phyloP scores from a whole-genome alignment of 2,888 invertebrate species.

The Bruchidius siliquastri region DNA sequence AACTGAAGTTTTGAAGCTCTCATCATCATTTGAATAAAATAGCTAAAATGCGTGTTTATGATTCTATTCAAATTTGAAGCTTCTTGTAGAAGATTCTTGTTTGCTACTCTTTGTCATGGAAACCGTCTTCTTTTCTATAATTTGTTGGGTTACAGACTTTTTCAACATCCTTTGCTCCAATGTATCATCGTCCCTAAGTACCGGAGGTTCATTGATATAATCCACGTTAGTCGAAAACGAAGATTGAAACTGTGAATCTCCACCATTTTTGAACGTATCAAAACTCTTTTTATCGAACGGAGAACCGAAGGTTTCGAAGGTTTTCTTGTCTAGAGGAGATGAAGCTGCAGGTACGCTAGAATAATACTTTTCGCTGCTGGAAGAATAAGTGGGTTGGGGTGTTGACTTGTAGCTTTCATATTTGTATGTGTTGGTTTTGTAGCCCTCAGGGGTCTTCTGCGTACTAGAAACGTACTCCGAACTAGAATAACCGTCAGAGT shows the following conservation, averaged over 20 bases:
- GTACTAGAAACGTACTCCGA: conserved; percentile 42
- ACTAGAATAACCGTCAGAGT: conserved; percentile 37
- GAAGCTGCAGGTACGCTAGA: conserved; percentile 33
- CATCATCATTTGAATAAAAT: too few relatives aligned
- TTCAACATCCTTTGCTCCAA: conserved; percentile 63
- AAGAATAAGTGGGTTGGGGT: conserved; percentile 37
- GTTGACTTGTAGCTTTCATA: conserved; percentile 41
- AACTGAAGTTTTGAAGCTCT: too few relatives aligned
- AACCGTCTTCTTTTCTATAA: conserved; percentile 63
- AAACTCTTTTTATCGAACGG: conserved; percentile 31
- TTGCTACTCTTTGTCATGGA: conserved; percentile 54
- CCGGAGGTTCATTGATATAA: conserved; percentile 39
- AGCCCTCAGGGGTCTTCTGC: conserved; percentile 44
- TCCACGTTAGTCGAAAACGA: conserved; percentile 41
- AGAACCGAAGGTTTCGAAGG: conserved; percentile 27
- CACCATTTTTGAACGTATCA: conserved; percentile 35
- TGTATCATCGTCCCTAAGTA: conserved; percentile 52
- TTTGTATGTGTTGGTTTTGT: conserved; percentile 41
- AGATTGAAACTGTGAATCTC: conserved; percentile 33
- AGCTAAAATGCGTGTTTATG: not conserved
- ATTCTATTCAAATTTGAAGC: conserved; percentile 42
- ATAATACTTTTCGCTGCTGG: conserved; percentile 42
- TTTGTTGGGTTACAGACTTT: conserved; percentile 64
- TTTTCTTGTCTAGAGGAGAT: conserved; percentile 29
- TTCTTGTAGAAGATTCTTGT: conserved; percentile 45